Evolutionary conservation across 2,797 vertebrate species (phyloP), one percentile per base, ranked within the genome.

Genomic region (Dermochelys coriacea): DNA sequence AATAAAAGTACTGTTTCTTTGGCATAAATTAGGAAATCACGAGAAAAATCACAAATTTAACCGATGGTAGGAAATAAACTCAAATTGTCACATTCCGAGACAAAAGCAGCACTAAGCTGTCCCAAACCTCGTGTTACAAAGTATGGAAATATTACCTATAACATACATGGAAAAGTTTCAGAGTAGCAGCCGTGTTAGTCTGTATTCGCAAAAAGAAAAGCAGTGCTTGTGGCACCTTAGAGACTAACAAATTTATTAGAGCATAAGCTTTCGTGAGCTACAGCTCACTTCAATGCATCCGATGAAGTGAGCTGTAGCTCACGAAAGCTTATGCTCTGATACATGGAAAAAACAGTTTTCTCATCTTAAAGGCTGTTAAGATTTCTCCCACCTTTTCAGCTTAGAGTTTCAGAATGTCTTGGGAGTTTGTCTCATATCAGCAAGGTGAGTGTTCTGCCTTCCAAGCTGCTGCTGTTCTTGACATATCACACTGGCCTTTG

Each of bases 1-100:
- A 92, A 27, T 31, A 94, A 94, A 50, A 37, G 94, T 77, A 41
- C 34, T 61, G 12, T 52, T 89, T 91, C 94, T 80, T 88, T 95
- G 86, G 59, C 75, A 95, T 87, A 68, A 23, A 5, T 71, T 84
- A 82, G 57, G 71, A 90, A 84, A 29, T 29, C 23, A 81, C 82
- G 55, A 88, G 74, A 77, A 77, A 77, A 71, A 71, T 71, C 45
- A 47, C 71, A 47, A 25, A 47, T 75, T 8, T 85, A 85, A 93
- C 86, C 41, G 25, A 41, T 94, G 54, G 2, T 31, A 82, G 41
- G 71, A 75, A 89, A 15, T 80, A 16, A 93, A 95, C 57, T 8
- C 3, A 81, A 9, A 21, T 91, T 75, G 37, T 88, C 19, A 94
- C 59, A 87, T 84, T 52, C 23, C 19, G 47, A 3, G 15, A 15